These are phyloP conservation scores for Anastrepha ludens DNA, from an alignment of 1,140 invertebrate species.

Conservation along the genomic window DNA sequence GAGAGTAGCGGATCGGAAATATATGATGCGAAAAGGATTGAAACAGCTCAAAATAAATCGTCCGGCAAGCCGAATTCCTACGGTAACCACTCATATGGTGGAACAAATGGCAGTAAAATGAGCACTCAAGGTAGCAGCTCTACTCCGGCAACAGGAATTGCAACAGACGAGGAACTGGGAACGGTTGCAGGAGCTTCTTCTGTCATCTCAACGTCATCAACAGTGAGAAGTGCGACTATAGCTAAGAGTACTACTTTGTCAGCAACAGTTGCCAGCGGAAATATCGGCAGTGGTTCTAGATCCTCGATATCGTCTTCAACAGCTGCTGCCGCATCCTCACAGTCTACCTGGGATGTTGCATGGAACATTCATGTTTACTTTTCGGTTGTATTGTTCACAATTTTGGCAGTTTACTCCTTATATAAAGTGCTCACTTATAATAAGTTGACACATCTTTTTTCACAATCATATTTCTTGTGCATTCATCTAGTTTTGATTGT, in stretches of 20 bases:
- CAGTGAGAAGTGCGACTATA: conserved; percentile 57
- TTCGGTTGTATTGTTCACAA: conserved; percentile 86
- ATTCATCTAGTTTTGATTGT: conserved; percentile 87
- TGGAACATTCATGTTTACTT: conserved; percentile 93
- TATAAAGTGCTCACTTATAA: conserved; percentile 88
- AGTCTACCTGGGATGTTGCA: conserved; percentile 83
- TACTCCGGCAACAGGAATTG: conserved; percentile 65
- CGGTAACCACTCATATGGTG: neutral
- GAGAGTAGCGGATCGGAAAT: neutral
- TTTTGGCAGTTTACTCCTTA: conserved; percentile 87
- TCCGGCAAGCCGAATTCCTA: neutral
- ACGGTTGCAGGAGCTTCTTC: conserved; percentile 53
- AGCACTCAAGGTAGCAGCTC: neutral
- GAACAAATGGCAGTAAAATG: neutral
- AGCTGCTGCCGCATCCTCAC: conserved; percentile 73
- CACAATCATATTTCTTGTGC: conserved; percentile 88
- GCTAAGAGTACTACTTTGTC: neutral
- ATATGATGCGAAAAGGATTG: neutral
- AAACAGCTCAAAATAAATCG: neutral
- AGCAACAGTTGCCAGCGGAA: conserved; percentile 50
- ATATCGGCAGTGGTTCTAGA: conserved; percentile 59
- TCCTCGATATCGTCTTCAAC: conserved; percentile 65
- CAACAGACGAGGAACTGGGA: conserved; percentile 59
- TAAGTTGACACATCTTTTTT: conserved; percentile 85
- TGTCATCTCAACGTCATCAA: conserved; percentile 64